Evolutionary conservation across 2,113 vertebrate species (phyloP), one percentile per base, ranked within the genome.

Genomic region (Rhynchomys soricoides): DNA sequence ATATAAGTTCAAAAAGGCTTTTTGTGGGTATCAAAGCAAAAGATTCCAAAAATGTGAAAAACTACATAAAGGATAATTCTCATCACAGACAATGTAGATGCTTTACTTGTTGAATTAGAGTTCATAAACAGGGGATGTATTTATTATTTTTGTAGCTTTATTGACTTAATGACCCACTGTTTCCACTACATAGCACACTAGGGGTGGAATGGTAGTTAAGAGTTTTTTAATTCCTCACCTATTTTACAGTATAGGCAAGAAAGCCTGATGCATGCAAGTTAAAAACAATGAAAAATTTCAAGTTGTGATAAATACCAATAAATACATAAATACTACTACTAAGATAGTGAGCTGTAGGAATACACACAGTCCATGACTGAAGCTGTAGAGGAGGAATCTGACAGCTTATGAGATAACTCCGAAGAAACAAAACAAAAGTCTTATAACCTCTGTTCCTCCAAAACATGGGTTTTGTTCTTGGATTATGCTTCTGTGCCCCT

Each of bases 61-160:
- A 95, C 70, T 90, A 55, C 77, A 21, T 37, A 62, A 91, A 85
- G 71, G 66, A 52, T 43, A 19, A 62, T 82, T 73, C 66, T 86
- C 40, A 50, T 57, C 29, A 66, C 15, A 81, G 48, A 7, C 5
- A 77, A 68, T 78, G 85, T 91, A 92, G 15, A 55, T 93, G 24
- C 43, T 95, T 55, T 71, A 1, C n/a, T 59, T 52, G 24, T 4
- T 45, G 50, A 31, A 19, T 91, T 90, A 90, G 22, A 87, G 17
- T 50, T 94, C 45, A 86, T 22, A 62, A 62, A 68, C 37, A 96
- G 9, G 15, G n/a, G 55, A 62, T 82, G 89, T 21, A 88, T 43
- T 86, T 40, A 45, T 78, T 95, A 93, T 88, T 81, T 87, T 22
- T 89, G 48, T 91, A 29, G 31, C 86, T 93, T 86, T 91, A 82